Base-by-base conservation (phyloP, 2,113 vertebrate species). In the Myotis davidii region DNA sequence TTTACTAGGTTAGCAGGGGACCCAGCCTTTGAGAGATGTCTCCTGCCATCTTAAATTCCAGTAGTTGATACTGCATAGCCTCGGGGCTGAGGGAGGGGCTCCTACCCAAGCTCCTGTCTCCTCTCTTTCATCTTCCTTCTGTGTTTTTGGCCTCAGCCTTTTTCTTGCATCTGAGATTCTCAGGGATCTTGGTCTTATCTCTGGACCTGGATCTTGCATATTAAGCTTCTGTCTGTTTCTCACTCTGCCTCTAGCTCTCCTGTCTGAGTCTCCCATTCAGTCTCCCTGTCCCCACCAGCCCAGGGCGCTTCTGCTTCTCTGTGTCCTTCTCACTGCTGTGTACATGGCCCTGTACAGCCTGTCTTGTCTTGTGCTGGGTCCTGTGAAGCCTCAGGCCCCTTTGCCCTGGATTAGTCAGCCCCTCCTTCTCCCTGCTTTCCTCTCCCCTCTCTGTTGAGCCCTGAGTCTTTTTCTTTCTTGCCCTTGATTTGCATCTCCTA, bases 381-480 rank as follows among this genome's bases (percentile, higher is more conserved):
- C 67, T 7, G 21, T 3, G 5, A 3, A 37, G 23, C 54, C 76
- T 84, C 13, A 4, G 32, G 34, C 21, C 54, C 32, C 64, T 42
- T 72, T 61, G 56, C 20, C 54, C 29, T 64, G 34, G 32, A n/a
- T 83, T 21, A 65, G 52, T 84, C 34, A 32, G 54, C 81, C 12
- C 91, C 32, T 39, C 29, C 34, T 32, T 79, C 72, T 88, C 45
- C 9, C 11, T 1, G 14, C 27, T 59, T 10, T 32, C 25, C 50
- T 34, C 25, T 7, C 27, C 9, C n/a, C 20, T 61, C 81, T 85
- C 77, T 82, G 9, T 59, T 45, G 59, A 34, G 39, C 25, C 20
- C 69, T 89, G 54, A 73, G 14, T 78, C 37, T 91, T 69, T 52
- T 90, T 72, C 89, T 93, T 93, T 72, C 37, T 89, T 88, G 39